A percentile compares a stretch with the other conserved stretches of the same genome.
phyloP scores from a whole-genome alignment of 2,888 invertebrate genomes.

The Conus canariensis region DNA sequence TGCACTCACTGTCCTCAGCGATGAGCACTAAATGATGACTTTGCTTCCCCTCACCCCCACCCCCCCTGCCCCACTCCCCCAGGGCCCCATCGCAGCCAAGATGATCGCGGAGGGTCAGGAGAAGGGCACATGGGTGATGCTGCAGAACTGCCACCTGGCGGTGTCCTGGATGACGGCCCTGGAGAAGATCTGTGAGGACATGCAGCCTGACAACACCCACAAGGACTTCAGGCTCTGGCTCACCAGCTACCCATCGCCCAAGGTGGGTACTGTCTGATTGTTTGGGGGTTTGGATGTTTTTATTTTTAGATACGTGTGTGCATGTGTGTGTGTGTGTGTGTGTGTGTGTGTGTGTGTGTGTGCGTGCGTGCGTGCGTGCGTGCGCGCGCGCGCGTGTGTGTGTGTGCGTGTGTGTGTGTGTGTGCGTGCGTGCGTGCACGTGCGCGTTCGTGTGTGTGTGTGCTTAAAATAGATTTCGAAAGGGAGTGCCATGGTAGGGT shows the following conservation, averaged over 20 bases:
- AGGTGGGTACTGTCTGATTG: constrained; percentile 69
- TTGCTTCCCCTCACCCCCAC: no score
- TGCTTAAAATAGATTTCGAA: no score
- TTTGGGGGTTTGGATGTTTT: background rate
- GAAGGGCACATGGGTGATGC: constrained; percentile 93
- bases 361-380: background rate
- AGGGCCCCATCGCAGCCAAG: constrained; percentile 85
- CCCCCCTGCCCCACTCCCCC: background rate
- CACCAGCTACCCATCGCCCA: constrained; percentile 91
- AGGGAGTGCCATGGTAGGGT: no score
- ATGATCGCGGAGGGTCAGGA: constrained; percentile 91
- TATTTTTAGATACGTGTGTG: no score
- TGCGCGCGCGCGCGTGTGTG: background rate
- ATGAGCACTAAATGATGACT: no score
- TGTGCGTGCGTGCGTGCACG: no score
- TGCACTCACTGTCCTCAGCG: no score
- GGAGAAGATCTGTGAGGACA: constrained; percentile 92
- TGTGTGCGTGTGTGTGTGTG: background rate
- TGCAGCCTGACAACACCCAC: constrained; percentile 89
- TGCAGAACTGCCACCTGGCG: constrained; percentile 97
- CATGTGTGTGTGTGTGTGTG: background rate
- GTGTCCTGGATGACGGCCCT: constrained; percentile 96
- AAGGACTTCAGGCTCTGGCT: constrained; percentile 95
- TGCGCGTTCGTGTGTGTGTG: background rate
- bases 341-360: background rate